A percentile compares a stretch with the other conserved stretches of the same genome.
Conservation (phyloP, 2,888 invertebrate genomes). For the Phengaris alcon region DNA sequence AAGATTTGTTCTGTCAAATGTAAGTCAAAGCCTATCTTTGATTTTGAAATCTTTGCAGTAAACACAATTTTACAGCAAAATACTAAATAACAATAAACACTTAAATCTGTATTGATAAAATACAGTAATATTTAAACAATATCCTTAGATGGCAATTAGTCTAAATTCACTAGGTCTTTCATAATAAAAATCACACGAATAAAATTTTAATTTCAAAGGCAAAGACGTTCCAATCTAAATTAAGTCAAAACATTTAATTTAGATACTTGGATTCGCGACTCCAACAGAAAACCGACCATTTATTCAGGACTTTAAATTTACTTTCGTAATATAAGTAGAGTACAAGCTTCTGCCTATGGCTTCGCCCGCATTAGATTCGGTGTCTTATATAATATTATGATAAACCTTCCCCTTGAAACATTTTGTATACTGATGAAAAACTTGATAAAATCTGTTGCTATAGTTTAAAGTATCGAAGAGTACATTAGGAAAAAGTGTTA, state of each 20-base stretch:
- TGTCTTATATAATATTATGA: neutral
- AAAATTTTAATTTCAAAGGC: neutral
- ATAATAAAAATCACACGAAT: neutral
- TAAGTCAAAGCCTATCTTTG: no score
- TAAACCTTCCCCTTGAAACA: neutral
- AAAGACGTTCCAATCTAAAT: neutral
- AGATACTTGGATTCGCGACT: neutral
- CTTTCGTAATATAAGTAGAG: neutral
- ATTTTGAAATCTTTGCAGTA: no score
- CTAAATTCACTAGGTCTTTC: neutral
- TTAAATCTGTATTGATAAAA: no score
- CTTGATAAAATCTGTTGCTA: neutral
- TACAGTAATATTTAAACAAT: no score
- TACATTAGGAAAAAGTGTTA: neutral
- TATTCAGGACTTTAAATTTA: neutral
- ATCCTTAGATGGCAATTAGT: neutral
- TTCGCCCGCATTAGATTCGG: neutral
- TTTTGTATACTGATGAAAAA: neutral
- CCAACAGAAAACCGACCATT: neutral
- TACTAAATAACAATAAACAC: no score
- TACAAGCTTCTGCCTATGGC: neutral
- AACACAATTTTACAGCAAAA: no score
- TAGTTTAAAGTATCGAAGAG: neutral
- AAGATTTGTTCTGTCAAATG: no score
- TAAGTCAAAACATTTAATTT: slow-evolving; percentile 18